Percentiles rank a stretch among this genome's conserved stretches.
Conservation (phyloP, 2,888 invertebrate genomes). For the Panzeria rudis region DNA sequence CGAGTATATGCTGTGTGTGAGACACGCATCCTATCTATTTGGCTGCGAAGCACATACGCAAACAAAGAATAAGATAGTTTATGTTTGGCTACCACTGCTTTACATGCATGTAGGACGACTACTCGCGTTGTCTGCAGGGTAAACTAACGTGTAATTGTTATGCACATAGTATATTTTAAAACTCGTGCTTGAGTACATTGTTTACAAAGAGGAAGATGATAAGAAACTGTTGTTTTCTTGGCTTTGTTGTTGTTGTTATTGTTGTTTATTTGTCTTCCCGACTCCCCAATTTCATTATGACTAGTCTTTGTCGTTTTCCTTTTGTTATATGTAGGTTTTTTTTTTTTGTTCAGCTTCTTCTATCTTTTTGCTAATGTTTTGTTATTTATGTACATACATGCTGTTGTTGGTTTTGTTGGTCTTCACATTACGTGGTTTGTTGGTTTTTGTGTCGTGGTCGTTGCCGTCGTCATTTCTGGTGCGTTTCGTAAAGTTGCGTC, state of each 20-base stretch:
- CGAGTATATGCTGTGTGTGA: no score
- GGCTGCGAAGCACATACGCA: no score
- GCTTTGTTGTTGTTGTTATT: no score
- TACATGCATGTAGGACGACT: no score
- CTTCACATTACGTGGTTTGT: conserved; percentile 64
- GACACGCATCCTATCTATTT: no score
- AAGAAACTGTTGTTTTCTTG: neutral
- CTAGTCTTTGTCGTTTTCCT: conserved; percentile 6
- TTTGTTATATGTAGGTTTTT: conserved; percentile 31
- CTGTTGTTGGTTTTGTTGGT: conserved; percentile 30
- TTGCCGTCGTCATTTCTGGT: conserved; percentile 66
- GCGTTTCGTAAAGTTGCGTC: conserved; percentile 70
- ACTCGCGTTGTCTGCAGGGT: no score
- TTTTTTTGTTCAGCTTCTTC: conserved; percentile 29
- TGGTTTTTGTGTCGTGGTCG: conserved; percentile 47
- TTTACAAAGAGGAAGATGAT: conserved; percentile 31
- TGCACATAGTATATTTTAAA: conserved; percentile 33
- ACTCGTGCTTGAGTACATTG: conserved; percentile 60
- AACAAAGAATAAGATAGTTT: no score
- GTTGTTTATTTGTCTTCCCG: conserved; percentile 28
- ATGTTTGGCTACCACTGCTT: no score
- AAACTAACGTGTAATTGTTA: conserved; percentile 39
- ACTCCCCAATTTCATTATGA: conserved; percentile 43
- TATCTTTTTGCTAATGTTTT: conserved; percentile 27
- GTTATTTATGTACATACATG: conserved; percentile 14